phyloP scores from a whole-genome alignment of 1,140 invertebrate genomes.

The Dreissena polymorpha region DNA sequence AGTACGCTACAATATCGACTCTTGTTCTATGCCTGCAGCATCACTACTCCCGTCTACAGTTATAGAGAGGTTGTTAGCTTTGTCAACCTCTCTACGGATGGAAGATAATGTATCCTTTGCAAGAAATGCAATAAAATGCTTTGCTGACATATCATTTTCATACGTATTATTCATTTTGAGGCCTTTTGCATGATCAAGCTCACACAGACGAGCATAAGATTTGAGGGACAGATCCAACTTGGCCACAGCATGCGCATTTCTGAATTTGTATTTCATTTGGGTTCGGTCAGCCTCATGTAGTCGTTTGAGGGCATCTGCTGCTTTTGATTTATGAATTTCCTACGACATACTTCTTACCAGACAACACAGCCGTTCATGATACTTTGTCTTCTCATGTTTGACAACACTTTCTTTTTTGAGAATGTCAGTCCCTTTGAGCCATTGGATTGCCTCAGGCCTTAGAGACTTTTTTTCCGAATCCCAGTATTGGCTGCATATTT shows the following conservation, averaged over 20 bases:
- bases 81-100: neutral
- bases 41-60: constrained; percentile 38
- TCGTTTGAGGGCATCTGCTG: neutral
- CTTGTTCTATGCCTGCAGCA: no score
- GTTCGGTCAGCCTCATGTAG: neutral
- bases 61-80: constrained; percentile 18
- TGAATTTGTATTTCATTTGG: neutral
- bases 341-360: neutral
- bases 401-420: constrained; percentile 6
- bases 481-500: no score
- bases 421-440: neutral
- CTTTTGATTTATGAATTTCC: neutral
- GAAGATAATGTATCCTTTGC: constrained; percentile 1
- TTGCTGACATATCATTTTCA: no score
- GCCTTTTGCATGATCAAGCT: constrained; percentile 33
- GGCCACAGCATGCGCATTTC: constrained; percentile 41
- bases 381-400: constrained; percentile 2
- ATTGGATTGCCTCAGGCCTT: neutral
- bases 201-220: constrained; percentile 23
- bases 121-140: constrained; percentile 23
- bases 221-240: constrained; percentile 31
- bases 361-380: neutral
- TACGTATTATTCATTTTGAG: constrained; percentile 2
- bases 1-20: no score
- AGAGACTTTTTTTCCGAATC: neutral